These are phyloP conservation scores for Sturnus vulgaris DNA, from an alignment of 2,113 vertebrate species.

Conservation along the genomic window DNA sequence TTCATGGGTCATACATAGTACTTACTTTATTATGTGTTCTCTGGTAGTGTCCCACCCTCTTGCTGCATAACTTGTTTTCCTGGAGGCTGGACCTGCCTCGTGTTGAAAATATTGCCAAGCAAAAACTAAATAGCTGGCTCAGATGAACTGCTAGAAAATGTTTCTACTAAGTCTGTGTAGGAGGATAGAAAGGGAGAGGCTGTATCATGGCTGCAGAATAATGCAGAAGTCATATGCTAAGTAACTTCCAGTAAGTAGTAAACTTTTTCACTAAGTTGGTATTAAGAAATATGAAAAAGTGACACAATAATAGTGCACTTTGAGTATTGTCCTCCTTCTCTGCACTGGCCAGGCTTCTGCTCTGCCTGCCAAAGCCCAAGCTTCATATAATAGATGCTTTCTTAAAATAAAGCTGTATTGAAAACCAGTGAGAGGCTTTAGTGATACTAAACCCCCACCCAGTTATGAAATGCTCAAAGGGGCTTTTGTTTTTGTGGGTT, in stretches of 20 bases:
- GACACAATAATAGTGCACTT: constrained; percentile 37
- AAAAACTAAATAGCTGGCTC: constrained; percentile 32
- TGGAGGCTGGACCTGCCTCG: constrained; percentile 32
- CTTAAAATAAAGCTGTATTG: constrained; percentile 59
- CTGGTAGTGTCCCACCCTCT: constrained; percentile 43
- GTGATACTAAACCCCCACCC: constrained; percentile 52
- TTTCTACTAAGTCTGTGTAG: constrained; percentile 36
- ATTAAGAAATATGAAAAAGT: constrained; percentile 29
- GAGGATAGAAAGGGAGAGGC: constrained; percentile 45
- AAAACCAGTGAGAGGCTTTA: constrained; percentile 56
- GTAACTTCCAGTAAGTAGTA: constrained; percentile 1
- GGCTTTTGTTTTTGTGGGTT: neutral
- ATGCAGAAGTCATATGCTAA: constrained; percentile 17
- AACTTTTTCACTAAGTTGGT: neutral
- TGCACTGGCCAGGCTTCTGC: neutral
- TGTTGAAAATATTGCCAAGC: constrained; percentile 12
- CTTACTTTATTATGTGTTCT: constrained; percentile 42
- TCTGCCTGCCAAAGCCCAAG: constrained; percentile 24
- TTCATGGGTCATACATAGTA: neutral
- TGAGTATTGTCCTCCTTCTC: constrained; percentile 18
- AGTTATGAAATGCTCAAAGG: constrained; percentile 49
- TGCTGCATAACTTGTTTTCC: constrained; percentile 52
- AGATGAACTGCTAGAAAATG: constrained; percentile 28
- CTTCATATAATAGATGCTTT: constrained; percentile 57
- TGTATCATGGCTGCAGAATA: constrained; percentile 13